These are phyloP conservation scores for Calosoma granatense DNA, from an alignment of 1,140 invertebrate genomes.

Conservation along the genomic window DNA sequence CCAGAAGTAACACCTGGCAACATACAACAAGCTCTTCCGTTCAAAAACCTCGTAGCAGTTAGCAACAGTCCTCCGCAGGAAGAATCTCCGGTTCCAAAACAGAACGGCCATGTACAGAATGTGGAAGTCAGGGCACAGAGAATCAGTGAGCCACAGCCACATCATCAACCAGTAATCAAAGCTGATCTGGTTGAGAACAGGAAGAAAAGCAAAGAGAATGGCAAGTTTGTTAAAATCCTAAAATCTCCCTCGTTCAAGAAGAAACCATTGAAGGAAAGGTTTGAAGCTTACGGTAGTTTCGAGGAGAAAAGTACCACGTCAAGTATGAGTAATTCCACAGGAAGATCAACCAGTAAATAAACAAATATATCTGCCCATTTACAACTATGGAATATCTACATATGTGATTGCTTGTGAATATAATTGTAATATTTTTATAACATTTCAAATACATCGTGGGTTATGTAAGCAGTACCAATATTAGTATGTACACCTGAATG, in stretches of 20 bases:
- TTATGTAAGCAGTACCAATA: background rate
- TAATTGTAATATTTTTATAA: background rate
- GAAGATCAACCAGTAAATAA: background rate
- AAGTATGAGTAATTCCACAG: background rate
- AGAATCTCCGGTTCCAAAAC: background rate
- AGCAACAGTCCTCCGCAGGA: background rate
- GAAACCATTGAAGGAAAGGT: background rate
- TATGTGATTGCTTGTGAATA: background rate
- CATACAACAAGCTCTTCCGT: slow-evolving; percentile 18
- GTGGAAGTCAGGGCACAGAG: background rate
- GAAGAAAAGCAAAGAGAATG: background rate
- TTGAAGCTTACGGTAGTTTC: background rate
- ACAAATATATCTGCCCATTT: background rate
- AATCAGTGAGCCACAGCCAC: background rate
- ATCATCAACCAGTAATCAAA: background rate
- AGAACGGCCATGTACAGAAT: background rate
- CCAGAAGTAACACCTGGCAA: background rate
- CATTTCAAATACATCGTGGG: background rate
- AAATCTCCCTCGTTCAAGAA: background rate
- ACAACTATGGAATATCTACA: background rate
- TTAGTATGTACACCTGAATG: no score
- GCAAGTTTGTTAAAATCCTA: background rate
- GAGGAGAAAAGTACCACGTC: background rate
- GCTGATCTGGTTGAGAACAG: background rate
- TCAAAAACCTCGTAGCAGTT: slow-evolving; percentile 22